Base-by-base conservation (phyloP, 1,140 invertebrate species). In the Drosophila neocordata region DNA sequence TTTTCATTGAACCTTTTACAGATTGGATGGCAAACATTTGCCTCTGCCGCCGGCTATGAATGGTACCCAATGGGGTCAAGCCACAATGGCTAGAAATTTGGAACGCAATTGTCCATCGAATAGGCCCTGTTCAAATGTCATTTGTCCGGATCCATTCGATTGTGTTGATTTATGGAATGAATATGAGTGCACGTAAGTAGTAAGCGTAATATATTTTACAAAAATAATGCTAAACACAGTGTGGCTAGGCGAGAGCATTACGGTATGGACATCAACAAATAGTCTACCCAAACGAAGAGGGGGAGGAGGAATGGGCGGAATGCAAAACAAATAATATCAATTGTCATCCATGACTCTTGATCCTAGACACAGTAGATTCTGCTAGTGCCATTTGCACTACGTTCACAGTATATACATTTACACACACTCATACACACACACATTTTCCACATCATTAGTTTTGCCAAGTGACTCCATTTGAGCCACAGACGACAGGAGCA, bases 81-180 rank as follows among this genome's bases (percentile, higher is more conserved):
- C 94, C 8, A 93, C 94, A 68, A 93, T 92, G 90, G 91, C 91
- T 41, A 67, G 91, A 56, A 92, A 93, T 68, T 82, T 93, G 55
- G 92, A 91, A 59, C 91, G 89, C 57, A 91, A 94, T 65, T 96
- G 95, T 84, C 91, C 93, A 24, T 94, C 94, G 22, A 93, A 94
- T 78, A 92, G 94, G 74, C 94, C 95, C 52, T 95, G 95, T 90
- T 92, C 92, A 37, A 93, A 93, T 79, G 93, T 93, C 61, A 93
- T 92, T 61, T 95, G 95, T 83, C 93, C 93, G 22, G 91, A 92
- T 64, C 93, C 94, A 55, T 94, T 94, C 91, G 93, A 94, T 65
- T 96, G 95, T 91, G 93, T 94, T 38, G 94, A 95, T 90, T 90
- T 95, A 37, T 96, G 95, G 95, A 93, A 93, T 87, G 93, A 93